Evolutionary conservation across 2,797 vertebrate species (phyloP).

Genomic region (Lepilemur ruficaudatus): DNA sequence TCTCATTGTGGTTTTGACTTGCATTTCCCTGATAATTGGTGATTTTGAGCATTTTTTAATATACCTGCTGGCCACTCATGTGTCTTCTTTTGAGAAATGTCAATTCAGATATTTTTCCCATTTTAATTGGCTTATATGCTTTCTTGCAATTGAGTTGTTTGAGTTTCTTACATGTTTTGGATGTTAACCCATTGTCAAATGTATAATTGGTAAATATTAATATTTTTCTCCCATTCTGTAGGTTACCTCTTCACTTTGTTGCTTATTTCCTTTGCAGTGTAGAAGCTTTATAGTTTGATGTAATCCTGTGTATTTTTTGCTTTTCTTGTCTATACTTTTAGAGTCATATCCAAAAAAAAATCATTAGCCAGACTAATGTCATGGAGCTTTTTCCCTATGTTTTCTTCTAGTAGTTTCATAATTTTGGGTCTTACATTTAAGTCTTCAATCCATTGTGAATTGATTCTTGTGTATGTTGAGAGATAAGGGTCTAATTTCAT

Average conservation of each 20-base stretch:
- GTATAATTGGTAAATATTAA: neutral
- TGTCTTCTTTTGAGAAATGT: neutral
- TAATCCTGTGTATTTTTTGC: neutral
- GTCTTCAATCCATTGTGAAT: neutral
- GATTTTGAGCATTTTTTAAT: neutral
- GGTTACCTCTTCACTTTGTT: neutral
- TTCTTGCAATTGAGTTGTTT: neutral
- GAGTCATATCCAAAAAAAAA: neutral
- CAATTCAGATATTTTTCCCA: neutral
- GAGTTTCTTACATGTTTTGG: neutral
- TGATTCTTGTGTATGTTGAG: neutral
- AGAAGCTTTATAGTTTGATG: neutral
- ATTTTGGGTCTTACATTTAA: neutral
- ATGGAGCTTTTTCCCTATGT: neutral
- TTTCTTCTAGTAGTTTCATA: neutral
- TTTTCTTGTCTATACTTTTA: neutral
- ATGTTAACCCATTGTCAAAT: neutral
- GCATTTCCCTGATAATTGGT: neutral
- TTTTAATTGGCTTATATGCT: neutral
- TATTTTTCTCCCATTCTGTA: neutral
- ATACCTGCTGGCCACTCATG: neutral
- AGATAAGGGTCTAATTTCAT: neutral
- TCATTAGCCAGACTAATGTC: neutral
- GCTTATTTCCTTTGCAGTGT: too few species aligned
- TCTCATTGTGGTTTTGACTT: neutral